Conservation (phyloP, 2,888 invertebrate genomes). For the Geophilus truncorum region DNA sequence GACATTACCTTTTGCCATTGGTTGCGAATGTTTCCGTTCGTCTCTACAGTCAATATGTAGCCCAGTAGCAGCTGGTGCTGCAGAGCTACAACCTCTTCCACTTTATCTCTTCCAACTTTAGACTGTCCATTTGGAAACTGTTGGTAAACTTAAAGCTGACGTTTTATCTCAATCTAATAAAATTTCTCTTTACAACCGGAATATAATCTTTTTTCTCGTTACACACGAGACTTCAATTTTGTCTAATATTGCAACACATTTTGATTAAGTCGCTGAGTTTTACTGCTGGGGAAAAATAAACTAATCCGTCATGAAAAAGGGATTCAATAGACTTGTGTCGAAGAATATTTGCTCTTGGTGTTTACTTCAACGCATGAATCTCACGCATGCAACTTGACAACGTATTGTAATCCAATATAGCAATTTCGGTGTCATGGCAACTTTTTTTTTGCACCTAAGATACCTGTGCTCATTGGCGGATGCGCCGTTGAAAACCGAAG, state of each 20-base stretch:
- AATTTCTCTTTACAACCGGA: neutral
- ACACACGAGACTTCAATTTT: no score
- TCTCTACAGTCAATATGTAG: neutral
- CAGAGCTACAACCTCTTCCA: conserved; percentile 13
- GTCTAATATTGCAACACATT: no score
- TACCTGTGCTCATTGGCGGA: neutral
- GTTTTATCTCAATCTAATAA: conserved; percentile 4
- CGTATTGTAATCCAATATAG: neutral
- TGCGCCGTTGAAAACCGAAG: neutral
- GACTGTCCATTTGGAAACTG: conserved; percentile 23
- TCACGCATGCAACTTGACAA: neutral
- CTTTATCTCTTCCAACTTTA: conserved; percentile 18
- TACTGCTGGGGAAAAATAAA: no score
- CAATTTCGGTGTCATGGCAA: neutral
- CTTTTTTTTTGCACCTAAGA: neutral
- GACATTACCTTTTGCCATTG: conserved; percentile 23
- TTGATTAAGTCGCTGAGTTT: no score
- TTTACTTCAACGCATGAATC: no score
- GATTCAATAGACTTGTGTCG: no score
- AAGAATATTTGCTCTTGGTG: no score
- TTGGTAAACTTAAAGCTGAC: conserved; percentile 10
- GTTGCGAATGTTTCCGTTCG: conserved; percentile 16
- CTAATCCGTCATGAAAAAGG: no score
- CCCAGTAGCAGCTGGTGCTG: conserved; percentile 22
- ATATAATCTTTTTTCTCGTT: no score